Evolutionary conservation across 2,888 invertebrate genomes (phyloP).

Genomic region (Phania funesta): DNA sequence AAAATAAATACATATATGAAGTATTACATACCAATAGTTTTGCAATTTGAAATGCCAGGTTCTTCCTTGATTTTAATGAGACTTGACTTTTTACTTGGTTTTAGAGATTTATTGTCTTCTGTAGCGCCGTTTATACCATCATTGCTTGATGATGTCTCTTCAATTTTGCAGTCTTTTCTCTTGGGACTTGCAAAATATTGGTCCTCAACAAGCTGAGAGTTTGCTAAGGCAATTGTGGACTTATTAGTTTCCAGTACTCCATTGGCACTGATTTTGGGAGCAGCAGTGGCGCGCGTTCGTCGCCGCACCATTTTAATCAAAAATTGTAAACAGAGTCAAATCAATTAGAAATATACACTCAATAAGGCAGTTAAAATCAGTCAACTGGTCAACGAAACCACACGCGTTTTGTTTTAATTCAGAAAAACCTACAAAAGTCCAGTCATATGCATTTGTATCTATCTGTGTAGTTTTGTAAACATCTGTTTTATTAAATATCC

Average conservation of each 20-base stretch:
- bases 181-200: conserved; percentile 80
- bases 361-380: conserved; percentile 43
- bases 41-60: conserved; percentile 66
- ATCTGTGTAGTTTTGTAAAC: too few species aligned
- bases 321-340: background rate
- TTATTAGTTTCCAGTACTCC: conserved; percentile 40
- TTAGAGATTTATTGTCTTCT: conserved; percentile 28
- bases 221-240: conserved; percentile 62
- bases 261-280: conserved; percentile 59
- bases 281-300: conserved; percentile 72
- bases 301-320: conserved; percentile 74
- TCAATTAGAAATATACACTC: conserved; percentile 10
- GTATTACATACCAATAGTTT: conserved; percentile 73
- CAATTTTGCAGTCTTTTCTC: conserved; percentile 80
- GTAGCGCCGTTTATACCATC: conserved; percentile 28
- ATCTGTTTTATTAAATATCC: background rate
- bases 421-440: background rate
- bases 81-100: conserved; percentile 41
- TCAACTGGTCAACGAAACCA: conserved; percentile 23
- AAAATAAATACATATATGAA: conserved; percentile 2
- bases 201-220: conserved; percentile 75
- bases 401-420: conserved; percentile 1
- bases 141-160: conserved; percentile 60
- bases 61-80: conserved; percentile 64
- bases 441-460: too few species aligned